Conservation (phyloP, 2,797 vertebrate genomes). For the Hemibagrus guttatus region DNA sequence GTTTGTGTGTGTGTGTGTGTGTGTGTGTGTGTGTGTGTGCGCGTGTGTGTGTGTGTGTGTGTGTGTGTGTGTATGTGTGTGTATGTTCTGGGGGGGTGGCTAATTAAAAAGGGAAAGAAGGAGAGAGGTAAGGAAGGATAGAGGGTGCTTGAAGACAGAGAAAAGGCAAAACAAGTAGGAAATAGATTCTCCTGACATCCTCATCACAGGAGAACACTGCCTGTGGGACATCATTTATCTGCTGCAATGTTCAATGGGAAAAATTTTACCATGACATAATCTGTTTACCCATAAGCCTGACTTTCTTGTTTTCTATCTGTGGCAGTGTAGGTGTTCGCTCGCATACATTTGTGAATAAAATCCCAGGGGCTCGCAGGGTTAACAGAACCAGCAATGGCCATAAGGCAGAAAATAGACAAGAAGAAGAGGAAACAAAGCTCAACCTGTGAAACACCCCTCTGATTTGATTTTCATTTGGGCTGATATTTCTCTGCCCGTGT, state of each 20-base stretch:
- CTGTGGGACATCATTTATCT: slow-evolving; percentile 73
- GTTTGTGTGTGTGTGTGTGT: slow-evolving; percentile 62
- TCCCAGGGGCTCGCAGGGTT: not conserved
- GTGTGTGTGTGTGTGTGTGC: too few species aligned
- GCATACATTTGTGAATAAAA: not conserved
- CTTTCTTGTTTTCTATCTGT: slow-evolving; percentile 5
- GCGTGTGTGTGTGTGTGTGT: slow-evolving; percentile 55
- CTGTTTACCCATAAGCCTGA: slow-evolving; percentile 58
- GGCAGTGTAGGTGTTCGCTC: not conserved
- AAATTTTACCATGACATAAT: slow-evolving; percentile 43
- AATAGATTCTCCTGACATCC: slow-evolving; percentile 62
- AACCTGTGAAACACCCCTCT: not conserved
- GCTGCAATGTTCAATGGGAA: slow-evolving; percentile 63
- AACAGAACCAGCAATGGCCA: not conserved
- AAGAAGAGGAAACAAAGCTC: not conserved
- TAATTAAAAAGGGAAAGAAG: not conserved
- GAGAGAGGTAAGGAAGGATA: not conserved
- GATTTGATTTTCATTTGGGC: not conserved
- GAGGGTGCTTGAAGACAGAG: not conserved
- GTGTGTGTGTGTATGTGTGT: slow-evolving; percentile 64
- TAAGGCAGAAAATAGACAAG: not conserved
- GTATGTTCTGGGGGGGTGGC: slow-evolving; percentile 62
- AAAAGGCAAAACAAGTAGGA: not conserved
- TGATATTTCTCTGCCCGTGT: not conserved
- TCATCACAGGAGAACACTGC: slow-evolving; percentile 64